phyloP scores from a whole-genome alignment of 2,888 invertebrate genomes.

The Nephrotoma flavescens region DNA sequence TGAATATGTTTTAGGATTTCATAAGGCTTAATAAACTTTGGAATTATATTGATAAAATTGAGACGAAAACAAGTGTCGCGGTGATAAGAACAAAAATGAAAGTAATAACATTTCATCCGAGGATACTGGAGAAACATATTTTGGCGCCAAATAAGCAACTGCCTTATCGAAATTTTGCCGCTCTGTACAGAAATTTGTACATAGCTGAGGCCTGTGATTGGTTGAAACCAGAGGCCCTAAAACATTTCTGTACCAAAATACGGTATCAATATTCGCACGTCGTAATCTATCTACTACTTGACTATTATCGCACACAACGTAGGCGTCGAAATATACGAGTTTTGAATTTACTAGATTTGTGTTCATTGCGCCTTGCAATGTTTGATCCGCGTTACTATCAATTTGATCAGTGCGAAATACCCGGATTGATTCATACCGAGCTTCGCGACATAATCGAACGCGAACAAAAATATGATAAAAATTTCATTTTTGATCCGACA shows the following conservation, averaged over 20 bases:
- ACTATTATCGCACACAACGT: not conserved
- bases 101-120: too few relatives aligned
- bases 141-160: too few relatives aligned
- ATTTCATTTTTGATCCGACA: not conserved
- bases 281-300: not conserved
- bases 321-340: not conserved
- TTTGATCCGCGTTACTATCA: not conserved
- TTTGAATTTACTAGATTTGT: not conserved
- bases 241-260: not conserved
- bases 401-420: not conserved
- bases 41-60: too few relatives aligned
- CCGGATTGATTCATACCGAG: not conserved
- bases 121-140: too few relatives aligned
- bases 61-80: too few relatives aligned
- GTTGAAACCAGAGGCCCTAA: not conserved
- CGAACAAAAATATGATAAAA: too few relatives aligned
- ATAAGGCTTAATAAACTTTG: too few relatives aligned
- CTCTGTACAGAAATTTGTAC: too few relatives aligned
- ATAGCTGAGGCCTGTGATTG: not conserved
- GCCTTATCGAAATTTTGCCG: too few relatives aligned
- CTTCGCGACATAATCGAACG: not conserved
- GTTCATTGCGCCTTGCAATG: not conserved
- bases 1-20: too few relatives aligned
- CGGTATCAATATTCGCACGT: not conserved
- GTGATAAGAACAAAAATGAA: too few relatives aligned